Percentiles rank a stretch among this genome's conserved stretches.
phyloP scores from a whole-genome alignment of 2,797 vertebrate genomes.

The Bovichtus diacanthus region DNA sequence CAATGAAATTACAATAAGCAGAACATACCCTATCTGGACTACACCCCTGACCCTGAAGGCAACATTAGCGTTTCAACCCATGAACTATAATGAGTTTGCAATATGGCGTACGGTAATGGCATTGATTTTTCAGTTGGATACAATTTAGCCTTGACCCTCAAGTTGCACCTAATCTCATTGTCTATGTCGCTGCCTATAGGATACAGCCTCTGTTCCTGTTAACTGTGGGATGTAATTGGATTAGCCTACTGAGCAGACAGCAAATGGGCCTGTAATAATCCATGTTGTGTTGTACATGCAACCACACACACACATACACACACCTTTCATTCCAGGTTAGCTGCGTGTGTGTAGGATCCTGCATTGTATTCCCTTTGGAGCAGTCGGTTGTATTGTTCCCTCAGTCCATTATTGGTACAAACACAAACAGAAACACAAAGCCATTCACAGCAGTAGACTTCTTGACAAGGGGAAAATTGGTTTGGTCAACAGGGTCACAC shows the following conservation, averaged over 20 bases:
- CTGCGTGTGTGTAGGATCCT: not conserved
- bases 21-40: not conserved
- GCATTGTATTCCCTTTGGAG: constrained; percentile 11
- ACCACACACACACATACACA: constrained; percentile 23
- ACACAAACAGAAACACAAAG: not conserved
- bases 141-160: not conserved
- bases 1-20: not conserved
- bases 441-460: constrained; percentile 24
- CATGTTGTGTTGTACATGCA: not conserved
- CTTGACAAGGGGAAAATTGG: constrained; percentile 75
- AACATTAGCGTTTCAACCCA: not conserved
- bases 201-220: not conserved
- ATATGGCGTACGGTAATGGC: not conserved
- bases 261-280: constrained; percentile 2
- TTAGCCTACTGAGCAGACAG: constrained; percentile 32
- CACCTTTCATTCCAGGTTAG: constrained; percentile 12
- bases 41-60: not conserved
- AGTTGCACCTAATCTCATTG: constrained; percentile 23
- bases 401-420: constrained; percentile 32
- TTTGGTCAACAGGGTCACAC: constrained; percentile 73
- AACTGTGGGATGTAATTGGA: constrained; percentile 28
- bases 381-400: constrained; percentile 15
- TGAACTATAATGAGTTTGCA: no score
- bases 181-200: not conserved
- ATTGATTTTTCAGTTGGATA: not conserved